Base-by-base conservation (phyloP, 1,140 invertebrate species). In the Gryllus bimaculatus region DNA sequence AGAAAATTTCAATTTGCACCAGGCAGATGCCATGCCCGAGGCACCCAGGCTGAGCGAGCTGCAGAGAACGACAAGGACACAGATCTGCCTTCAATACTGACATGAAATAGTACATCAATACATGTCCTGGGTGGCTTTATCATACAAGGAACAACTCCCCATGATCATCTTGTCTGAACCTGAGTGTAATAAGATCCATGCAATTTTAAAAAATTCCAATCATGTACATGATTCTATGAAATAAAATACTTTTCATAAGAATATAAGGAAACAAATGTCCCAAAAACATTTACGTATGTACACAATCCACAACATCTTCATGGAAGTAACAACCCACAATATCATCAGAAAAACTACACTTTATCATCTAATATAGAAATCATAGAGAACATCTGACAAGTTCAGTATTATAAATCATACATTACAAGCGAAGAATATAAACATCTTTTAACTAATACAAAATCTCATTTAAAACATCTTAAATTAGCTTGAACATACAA, bases 1-100 rank as follows among this genome's bases (percentile, higher is more conserved):
- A 79, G 54, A 54, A 79, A 26, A 77, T 26, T 76, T 73, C 54
- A 73, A 47, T 47, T 79, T 47, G 47, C 47, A 48, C 21, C 78
- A 75, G 48, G 66, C 48, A 74, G 73, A 75, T 74, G 48, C 76
- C 26, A 77, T 77, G 47, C 47, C 54, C 54, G 10, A 39, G 26
- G 10, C 54, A 66, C 10, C 10, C 18, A 18, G 54, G 54, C 54
- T 66, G 54, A 66, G 54, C 18, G 54, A 66, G 54, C 54, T 66
- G 54, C 54, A 66, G 54, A 10, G 10, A 66, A 13, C 54, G 54
- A 66, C 54, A 66, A 66, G 54, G 26, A 39, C 26, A 66, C 54
- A 66, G 54, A 66, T 66, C 54, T 66, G 54, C 54, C 54, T 66
- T 66, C 10, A 66, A 66, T 66, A 66, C 54, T 66, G 54, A 66